Conservation (phyloP, 2,888 invertebrate genomes). For the Acronicta aceris region DNA sequence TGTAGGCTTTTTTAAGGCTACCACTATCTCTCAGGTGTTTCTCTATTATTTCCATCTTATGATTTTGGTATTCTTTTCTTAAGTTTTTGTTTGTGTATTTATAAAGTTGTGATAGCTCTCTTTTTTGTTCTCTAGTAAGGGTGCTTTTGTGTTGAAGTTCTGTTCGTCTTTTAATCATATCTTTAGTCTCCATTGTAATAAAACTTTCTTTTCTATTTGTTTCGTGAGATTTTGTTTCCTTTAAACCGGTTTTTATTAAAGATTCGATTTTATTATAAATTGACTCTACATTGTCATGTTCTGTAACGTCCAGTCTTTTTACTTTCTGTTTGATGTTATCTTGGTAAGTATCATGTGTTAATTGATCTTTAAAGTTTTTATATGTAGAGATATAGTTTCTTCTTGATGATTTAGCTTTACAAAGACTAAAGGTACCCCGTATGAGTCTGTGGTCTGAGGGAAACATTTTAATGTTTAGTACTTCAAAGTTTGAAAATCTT, state of each 20-base stretch:
- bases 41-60: constrained; percentile 17
- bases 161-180: not conserved
- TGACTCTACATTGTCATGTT: not conserved
- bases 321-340: not conserved
- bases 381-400: not conserved
- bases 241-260: not conserved
- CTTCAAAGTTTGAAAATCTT: not conserved
- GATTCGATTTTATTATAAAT: not conserved
- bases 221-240: not conserved
- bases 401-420: not conserved
- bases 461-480: not conserved
- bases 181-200: not conserved
- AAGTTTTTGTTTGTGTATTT: constrained; percentile 22
- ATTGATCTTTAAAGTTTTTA: not conserved
- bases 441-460: not conserved
- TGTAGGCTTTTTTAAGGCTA: constrained; percentile 21
- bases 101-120: constrained; percentile 11
- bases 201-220: not conserved
- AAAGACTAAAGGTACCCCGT: not conserved
- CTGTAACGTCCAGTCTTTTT: not conserved
- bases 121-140: constrained; percentile 6
- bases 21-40: constrained; percentile 2
- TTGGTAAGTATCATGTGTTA: not conserved
- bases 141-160: not conserved
- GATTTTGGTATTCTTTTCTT: constrained; percentile 17